These are phyloP conservation scores for Hozukius guyotensis DNA, from an alignment of 2,797 vertebrate genomes.

Conservation along the genomic window DNA sequence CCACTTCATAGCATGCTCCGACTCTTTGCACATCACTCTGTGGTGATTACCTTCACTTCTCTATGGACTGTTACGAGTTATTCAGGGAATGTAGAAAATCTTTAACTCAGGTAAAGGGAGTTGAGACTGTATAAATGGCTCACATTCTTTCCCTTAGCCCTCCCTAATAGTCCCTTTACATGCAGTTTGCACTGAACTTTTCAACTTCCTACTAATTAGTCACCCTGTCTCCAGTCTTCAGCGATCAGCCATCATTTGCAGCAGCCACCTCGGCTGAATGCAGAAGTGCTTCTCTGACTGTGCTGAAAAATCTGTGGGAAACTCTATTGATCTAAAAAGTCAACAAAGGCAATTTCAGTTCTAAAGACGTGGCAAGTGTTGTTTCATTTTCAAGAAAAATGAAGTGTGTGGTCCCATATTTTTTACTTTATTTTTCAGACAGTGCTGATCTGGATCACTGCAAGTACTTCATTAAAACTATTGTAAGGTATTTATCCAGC, in stretches of 20 bases:
- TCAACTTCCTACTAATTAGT: slow-evolving; percentile 64
- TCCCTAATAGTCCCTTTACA: slow-evolving; percentile 28
- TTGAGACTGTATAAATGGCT: slow-evolving; percentile 38
- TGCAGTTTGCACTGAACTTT: slow-evolving; percentile 50
- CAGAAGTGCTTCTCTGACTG: slow-evolving; percentile 2
- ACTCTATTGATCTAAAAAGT: slow-evolving; percentile 5
- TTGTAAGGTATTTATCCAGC: not conserved
- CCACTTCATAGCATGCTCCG: not conserved
- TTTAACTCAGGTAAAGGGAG: slow-evolving; percentile 50
- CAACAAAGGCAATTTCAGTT: slow-evolving; percentile 21
- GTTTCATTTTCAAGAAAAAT: slow-evolving; percentile 9
- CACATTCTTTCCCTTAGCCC: slow-evolving; percentile 8
- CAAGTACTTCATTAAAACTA: not conserved
- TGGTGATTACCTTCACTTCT: slow-evolving; percentile 18
- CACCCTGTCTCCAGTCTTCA: slow-evolving; percentile 27
- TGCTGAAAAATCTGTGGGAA: slow-evolving; percentile 18
- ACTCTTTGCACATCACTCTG: not conserved
- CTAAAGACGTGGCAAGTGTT: not conserved
- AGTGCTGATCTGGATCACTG: not conserved
- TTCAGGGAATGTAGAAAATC: slow-evolving; percentile 41
- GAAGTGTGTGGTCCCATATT: not conserved
- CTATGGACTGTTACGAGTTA: slow-evolving; percentile 7
- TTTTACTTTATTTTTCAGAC: not conserved
- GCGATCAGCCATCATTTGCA: slow-evolving; percentile 29
- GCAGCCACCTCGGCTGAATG: not conserved